A percentile compares a stretch with the other conserved stretches of the same genome.
Conservation (phyloP, 2,888 invertebrate genomes). For the Pollenia angustigena region DNA sequence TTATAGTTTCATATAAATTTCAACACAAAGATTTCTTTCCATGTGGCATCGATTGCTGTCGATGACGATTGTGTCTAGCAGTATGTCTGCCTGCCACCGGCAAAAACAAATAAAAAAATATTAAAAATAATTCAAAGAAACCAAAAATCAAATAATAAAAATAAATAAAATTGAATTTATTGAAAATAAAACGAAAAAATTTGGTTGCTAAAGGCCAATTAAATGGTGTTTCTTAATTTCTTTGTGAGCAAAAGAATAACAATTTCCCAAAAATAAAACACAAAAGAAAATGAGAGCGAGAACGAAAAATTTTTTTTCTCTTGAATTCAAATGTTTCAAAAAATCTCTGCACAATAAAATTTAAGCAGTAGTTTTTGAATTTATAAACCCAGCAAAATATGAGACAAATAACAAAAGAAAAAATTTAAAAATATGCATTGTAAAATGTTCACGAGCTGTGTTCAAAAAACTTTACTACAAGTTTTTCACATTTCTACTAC, state of each 20-base stretch:
- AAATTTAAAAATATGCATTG: too few relatives aligned
- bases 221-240: constrained; percentile 44
- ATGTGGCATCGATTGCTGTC: constrained; percentile 46
- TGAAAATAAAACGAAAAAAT: constrained; percentile 33
- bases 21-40: constrained; percentile 39
- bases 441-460: too few relatives aligned
- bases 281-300: constrained; percentile 27
- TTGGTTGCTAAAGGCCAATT: constrained; percentile 53
- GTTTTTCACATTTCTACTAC: too few relatives aligned
- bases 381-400: constrained; percentile 37
- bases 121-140: constrained; percentile 24
- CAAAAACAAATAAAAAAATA: background rate
- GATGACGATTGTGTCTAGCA: constrained; percentile 63
- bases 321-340: constrained; percentile 35
- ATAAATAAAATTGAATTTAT: constrained; percentile 30
- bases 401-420: too few relatives aligned
- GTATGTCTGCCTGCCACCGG: constrained; percentile 54
- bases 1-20: constrained; percentile 52
- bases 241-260: constrained; percentile 36
- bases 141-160: constrained; percentile 47
- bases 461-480: too few relatives aligned
- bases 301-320: background rate
- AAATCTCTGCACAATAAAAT: constrained; percentile 3
- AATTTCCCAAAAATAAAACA: constrained; percentile 5
- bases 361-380: background rate